Base-by-base conservation (phyloP, 2,113 vertebrate species). In the Malurus alboscapulatus region DNA sequence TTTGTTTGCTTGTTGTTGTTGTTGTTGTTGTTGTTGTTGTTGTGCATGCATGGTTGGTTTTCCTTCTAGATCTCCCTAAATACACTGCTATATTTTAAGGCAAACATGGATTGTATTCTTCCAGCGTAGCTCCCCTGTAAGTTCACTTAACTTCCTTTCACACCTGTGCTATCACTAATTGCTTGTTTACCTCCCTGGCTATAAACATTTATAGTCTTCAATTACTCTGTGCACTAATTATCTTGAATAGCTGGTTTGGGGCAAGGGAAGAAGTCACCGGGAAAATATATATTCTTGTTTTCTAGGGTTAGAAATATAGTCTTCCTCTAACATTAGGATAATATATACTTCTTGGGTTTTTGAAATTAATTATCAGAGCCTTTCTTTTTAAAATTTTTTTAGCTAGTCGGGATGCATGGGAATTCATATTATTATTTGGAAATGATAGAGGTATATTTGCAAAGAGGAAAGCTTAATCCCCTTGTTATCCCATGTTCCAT, bases 81-180 rank as follows among this genome's bases (percentile, higher is more conserved):
- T n/a, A 42, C 20, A 34, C 22, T 57, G 27, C 48, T 42, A 51
- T 34, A 54, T 91, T 85, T 85, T 83, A 76, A 73, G 47, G n/a
- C 11, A 90, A 90, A 47, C 11, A 53, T 6, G 73, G 20, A 17
- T 36, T 58, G 10, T 22, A 14, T 44, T 27, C 62, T 77, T 84
- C 44, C 38, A 93, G 34, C 26, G 47, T 21, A 82, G 17, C 36
- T 87, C 18, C 20, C 45, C 36, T 68, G 29, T 68, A 93, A 88
- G 17, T 87, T 92, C 80, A 48, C 53, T 93, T 71, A 88, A 76
- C 59, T 90, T 92, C 55, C 53, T 78, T 74, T 90, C 61, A 86
- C 92, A 96, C 92, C 91, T 94, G 79, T 90, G 61, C 53, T 94
- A 40, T 86, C 65, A 84, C 36, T 96, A 92, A 92, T 93, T 93